Conservation (phyloP, 2,888 invertebrate species). For the Hydraecia micacea region DNA sequence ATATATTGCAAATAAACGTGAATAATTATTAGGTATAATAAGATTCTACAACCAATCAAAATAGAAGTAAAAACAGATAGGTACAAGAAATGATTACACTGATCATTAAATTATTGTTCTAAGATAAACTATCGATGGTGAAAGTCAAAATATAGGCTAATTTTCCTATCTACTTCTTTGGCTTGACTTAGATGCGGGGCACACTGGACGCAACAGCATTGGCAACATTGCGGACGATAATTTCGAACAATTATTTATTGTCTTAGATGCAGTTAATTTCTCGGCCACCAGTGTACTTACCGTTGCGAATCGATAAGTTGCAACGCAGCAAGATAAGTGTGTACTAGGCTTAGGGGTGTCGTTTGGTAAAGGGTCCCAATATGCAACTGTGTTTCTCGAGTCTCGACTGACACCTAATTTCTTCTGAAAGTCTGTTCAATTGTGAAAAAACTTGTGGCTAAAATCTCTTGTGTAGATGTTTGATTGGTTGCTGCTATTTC, state of each 20-base stretch:
- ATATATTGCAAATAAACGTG: constrained; percentile 52
- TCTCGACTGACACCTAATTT: background rate
- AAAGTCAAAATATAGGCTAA: constrained; percentile 53
- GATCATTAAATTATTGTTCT: constrained; percentile 54
- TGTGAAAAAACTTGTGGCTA: too few relatives aligned
- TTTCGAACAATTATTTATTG: constrained; percentile 78
- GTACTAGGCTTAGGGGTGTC: constrained; percentile 53
- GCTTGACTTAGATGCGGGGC: constrained; percentile 36
- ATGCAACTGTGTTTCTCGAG: background rate
- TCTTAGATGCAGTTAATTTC: constrained; percentile 73
- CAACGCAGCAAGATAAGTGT: constrained; percentile 59
- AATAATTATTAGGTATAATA: constrained; percentile 53
- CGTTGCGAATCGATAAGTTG: constrained; percentile 71
- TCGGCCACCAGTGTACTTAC: constrained; percentile 64
- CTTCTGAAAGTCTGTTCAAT: background rate
- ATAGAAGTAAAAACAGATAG: constrained; percentile 28
- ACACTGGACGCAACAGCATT: constrained; percentile 22
- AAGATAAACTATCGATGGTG: constrained; percentile 48
- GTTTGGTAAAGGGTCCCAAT: constrained; percentile 7
- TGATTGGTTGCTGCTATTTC: background rate
- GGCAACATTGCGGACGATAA: constrained; percentile 67
- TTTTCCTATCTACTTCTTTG: constrained; percentile 39
- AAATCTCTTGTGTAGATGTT: background rate
- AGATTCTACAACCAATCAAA: constrained; percentile 6
- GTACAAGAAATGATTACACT: constrained; percentile 33